Percentiles rank a stretch among this genome's conserved stretches.
phyloP scores from a whole-genome alignment of 1,140 invertebrate genomes.

The Trichonephila inaurata region DNA sequence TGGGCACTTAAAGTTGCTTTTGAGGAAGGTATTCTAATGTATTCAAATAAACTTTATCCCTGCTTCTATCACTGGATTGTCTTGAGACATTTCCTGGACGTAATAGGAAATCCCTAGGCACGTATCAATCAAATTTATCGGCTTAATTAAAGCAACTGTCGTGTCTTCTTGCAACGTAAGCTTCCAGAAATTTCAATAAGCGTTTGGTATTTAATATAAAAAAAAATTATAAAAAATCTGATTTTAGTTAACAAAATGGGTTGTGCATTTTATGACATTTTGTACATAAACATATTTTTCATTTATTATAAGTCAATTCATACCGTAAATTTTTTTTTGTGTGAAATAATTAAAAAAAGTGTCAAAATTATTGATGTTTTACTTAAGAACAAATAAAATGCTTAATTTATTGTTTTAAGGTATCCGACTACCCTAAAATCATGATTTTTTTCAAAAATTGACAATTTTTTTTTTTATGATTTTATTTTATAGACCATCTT shows the following conservation, averaged over 20 bases:
- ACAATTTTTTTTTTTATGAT: no score
- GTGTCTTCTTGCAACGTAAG: background rate
- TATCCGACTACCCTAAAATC: no score
- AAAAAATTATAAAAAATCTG: background rate
- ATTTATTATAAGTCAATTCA: background rate
- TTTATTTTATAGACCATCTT: no score
- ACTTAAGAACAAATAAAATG: no score
- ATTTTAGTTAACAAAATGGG: background rate
- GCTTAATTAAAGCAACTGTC: slow-evolving; percentile 23
- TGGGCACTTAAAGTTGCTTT: background rate
- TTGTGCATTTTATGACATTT: background rate
- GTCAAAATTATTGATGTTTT: no score
- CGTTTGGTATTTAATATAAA: background rate
- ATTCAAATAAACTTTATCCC: slow-evolving; percentile 1
- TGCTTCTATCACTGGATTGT: background rate
- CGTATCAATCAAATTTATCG: slow-evolving; percentile 12
- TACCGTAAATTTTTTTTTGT: no score
- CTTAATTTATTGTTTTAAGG: no score
- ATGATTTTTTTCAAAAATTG: no score
- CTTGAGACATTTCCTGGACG: background rate
- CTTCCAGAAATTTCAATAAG: background rate
- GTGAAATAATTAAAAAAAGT: no score
- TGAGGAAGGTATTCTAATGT: background rate
- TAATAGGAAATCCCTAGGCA: background rate
- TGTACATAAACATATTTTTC: background rate